These are phyloP conservation scores for Eleginops maclovinus DNA, from an alignment of 2,113 vertebrate genomes.

Conservation along the genomic window DNA sequence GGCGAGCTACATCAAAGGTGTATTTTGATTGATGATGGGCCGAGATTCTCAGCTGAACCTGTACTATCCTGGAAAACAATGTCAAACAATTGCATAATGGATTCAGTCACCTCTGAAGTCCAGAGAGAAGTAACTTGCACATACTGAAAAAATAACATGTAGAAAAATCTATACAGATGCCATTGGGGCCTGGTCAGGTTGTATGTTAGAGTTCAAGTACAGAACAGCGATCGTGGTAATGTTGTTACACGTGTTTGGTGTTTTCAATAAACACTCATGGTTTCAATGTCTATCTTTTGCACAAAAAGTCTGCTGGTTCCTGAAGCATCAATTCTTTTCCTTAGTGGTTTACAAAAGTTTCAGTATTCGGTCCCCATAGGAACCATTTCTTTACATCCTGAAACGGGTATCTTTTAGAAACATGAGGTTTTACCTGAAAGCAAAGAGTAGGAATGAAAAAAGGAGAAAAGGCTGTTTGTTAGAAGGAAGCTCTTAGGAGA, in stretches of 20 bases:
- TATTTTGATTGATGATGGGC: conserved; percentile 29
- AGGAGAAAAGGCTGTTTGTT: conserved; percentile 15
- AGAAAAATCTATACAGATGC: conserved; percentile 61
- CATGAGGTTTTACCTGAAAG: conserved; percentile 29
- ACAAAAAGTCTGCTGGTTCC: conserved; percentile 6
- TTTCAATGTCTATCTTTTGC: conserved; percentile 20
- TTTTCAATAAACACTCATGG: conserved; percentile 11
- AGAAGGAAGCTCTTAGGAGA: conserved; percentile 66
- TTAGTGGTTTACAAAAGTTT: conserved; percentile 15
- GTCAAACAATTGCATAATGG: conserved; percentile 73
- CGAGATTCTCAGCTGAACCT: conserved; percentile 68
- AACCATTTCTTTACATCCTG: background rate
- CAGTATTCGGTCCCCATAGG: background rate
- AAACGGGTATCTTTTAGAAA: conserved; percentile 3
- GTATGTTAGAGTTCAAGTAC: conserved; percentile 61
- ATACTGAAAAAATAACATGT: conserved; percentile 45
- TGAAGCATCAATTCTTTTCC: conserved; percentile 18
- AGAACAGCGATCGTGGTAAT: conserved; percentile 59
- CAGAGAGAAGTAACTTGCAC: conserved; percentile 14
- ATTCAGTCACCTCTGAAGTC: conserved; percentile 30
- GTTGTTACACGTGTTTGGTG: conserved; percentile 46
- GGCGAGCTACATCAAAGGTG: conserved; percentile 33
- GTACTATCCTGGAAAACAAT: conserved; percentile 48
- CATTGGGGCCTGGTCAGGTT: conserved; percentile 16
- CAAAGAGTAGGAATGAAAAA: conserved; percentile 5